Base-by-base conservation (phyloP, 2,888 invertebrate genomes). In the Phengaris alcon region DNA sequence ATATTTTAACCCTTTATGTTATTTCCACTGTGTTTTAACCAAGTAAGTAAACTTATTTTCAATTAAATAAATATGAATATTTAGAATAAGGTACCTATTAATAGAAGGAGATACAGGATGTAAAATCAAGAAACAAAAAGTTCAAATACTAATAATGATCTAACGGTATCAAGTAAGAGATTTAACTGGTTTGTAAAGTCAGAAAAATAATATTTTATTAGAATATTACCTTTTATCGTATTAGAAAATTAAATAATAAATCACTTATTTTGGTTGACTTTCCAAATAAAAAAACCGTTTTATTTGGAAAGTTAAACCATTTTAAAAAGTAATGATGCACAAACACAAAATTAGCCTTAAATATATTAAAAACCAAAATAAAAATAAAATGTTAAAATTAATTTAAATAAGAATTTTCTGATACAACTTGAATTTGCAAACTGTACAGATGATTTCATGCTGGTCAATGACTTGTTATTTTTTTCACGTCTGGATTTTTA, bases 111-210 rank as follows among this genome's bases (percentile, higher is more conserved):
- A 68, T 9, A 13, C 46, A 46, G 35, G 35, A 68, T 68, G 46
- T 68, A 46, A n/a, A 12, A 13, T 46, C 55, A 55, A n/a, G 55
- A 13, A 8, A 46, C 68, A 68, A 68, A 68, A 68, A 68, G 44
- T 46, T 35, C 22, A 64, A 68, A 68, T 68, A 12, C 13, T 22
- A 55, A 68, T 15, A 22, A 9, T 46, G 9, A 22, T 68, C 68
- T 68, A 68, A 68, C 68, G 46, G 44, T 68, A 44, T 12, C 46
- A 6, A 55, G n/a, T 68, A n/a, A 68, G 68, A 44, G 44, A 59
- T 22, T 59, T 59, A 46, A 12, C 68, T 8, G 68, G 22, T 68
- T 68, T 3, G 68, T 68, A 68, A 46, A 46, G 68, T 35, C 68
- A 46, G 46, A 44, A 13, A n/a, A 22, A 13, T 46, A 68, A 68